Conservation (phyloP, 2,113 vertebrate genomes). For the Hypanus sabinus region DNA sequence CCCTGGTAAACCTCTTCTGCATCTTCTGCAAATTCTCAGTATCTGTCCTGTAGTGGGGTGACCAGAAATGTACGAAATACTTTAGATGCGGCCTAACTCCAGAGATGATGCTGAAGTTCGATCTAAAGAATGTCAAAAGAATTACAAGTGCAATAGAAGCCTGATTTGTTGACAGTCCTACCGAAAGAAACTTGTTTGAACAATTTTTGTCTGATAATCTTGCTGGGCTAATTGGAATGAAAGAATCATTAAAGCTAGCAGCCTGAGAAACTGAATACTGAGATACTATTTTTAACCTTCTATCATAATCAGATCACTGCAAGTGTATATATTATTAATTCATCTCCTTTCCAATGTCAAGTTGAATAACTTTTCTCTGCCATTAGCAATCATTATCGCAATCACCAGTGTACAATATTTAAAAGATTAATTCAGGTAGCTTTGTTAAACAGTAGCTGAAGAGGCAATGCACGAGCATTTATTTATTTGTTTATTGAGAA, state of each 20-base stretch:
- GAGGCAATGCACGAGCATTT: no score
- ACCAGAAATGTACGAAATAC: no score
- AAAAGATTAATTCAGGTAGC: not conserved
- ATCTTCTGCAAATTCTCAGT: no score
- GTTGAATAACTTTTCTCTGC: not conserved
- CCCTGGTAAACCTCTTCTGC: no score
- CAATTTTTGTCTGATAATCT: not conserved
- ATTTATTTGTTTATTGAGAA: no score
- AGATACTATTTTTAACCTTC: conserved; percentile 1
- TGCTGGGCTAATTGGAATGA: not conserved
- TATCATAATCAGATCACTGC: not conserved
- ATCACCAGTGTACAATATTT: conserved; percentile 6
- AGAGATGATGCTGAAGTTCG: not conserved
- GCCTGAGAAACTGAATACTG: not conserved
- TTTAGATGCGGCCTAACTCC: no score
- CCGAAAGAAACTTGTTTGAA: not conserved
- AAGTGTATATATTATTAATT: conserved; percentile 8
- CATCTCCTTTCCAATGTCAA: not conserved
- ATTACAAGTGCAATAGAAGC: not conserved
- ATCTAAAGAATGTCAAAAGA: not conserved
- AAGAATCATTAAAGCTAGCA: not conserved
- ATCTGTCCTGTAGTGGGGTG: no score
- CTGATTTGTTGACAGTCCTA: not conserved
- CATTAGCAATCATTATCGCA: not conserved
- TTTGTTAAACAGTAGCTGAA: no score